Evolutionary conservation across 64 coral and sea anemone species (phyloP).

Genomic region (Actinia tenebrosa): DNA sequence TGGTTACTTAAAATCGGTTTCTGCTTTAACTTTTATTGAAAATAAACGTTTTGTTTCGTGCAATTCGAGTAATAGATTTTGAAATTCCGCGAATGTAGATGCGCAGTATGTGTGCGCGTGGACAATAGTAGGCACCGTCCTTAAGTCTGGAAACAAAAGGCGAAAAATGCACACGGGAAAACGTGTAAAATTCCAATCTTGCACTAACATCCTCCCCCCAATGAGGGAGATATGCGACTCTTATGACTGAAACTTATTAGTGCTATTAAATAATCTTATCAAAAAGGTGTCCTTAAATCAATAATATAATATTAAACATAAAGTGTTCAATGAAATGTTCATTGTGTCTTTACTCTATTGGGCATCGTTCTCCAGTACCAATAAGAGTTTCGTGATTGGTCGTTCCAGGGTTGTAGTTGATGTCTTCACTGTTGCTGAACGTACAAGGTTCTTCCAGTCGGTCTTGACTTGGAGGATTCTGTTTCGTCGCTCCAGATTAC

Average conservation of each 20-base stretch:
- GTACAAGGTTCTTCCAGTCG: background rate
- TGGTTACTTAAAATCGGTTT: no score
- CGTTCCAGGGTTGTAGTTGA: background rate
- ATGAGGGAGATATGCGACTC: background rate
- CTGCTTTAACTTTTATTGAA: no score
- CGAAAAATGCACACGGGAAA: background rate
- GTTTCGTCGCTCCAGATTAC: no score
- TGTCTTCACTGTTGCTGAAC: conserved; percentile 2
- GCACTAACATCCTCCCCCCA: conserved; percentile 14
- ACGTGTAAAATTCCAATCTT: no score
- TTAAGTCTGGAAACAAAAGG: no score
- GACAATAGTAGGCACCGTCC: no score
- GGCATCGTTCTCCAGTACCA: background rate
- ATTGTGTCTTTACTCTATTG: background rate
- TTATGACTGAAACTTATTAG: background rate
- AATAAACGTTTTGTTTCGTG: no score
- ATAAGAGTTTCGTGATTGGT: background rate
- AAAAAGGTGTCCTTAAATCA: background rate
- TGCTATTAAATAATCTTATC: no score
- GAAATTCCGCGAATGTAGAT: no score
- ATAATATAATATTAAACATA: background rate
- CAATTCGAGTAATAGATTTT: no score
- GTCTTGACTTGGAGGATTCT: conserved; percentile 17
- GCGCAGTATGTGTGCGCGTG: no score
- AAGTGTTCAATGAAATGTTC: background rate